Evolutionary conservation across 2,113 vertebrate genomes (phyloP).

Genomic region (Chlamydotis undulata): DNA sequence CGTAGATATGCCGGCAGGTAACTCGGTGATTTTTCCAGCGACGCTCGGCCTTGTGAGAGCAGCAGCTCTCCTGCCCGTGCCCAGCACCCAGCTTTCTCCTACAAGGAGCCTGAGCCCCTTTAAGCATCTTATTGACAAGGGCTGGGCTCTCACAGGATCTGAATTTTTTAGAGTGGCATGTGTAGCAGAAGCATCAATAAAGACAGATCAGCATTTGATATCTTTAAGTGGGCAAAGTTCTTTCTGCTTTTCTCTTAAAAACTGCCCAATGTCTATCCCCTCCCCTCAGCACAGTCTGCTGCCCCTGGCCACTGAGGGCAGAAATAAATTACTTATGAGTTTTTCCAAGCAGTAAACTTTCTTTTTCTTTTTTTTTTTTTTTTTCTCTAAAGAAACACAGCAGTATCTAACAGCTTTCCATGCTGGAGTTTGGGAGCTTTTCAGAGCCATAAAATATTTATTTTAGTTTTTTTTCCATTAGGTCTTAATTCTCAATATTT

Average conservation of each 20-base stretch:
- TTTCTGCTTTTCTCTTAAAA: not conserved
- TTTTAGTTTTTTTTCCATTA: conserved; percentile 35
- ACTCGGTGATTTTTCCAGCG: accelerated
- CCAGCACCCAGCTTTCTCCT: not conserved
- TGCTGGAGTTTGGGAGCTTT: conserved; percentile 9
- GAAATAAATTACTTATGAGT: conserved; percentile 18
- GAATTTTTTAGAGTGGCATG: not conserved
- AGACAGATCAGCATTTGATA: not conserved
- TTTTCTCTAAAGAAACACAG: not conserved
- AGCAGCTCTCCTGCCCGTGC: not conserved
- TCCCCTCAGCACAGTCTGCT: not conserved
- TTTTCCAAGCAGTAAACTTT: conserved; percentile 31
- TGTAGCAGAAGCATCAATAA: not conserved
- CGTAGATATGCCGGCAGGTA: not conserved
- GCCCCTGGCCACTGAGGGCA: not conserved
- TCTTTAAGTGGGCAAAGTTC: not conserved
- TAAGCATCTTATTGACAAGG: not conserved
- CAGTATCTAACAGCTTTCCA: conserved; percentile 19
- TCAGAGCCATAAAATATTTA: conserved; percentile 58
- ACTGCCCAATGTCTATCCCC: not conserved
- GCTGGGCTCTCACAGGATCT: not conserved
- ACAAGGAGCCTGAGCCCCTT: not conserved
- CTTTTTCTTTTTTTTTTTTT: not conserved
- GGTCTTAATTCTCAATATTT: conserved; percentile 57
- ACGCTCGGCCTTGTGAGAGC: not conserved